Conservation (phyloP, 2,888 invertebrate genomes). For the Ectobius pallidus region DNA sequence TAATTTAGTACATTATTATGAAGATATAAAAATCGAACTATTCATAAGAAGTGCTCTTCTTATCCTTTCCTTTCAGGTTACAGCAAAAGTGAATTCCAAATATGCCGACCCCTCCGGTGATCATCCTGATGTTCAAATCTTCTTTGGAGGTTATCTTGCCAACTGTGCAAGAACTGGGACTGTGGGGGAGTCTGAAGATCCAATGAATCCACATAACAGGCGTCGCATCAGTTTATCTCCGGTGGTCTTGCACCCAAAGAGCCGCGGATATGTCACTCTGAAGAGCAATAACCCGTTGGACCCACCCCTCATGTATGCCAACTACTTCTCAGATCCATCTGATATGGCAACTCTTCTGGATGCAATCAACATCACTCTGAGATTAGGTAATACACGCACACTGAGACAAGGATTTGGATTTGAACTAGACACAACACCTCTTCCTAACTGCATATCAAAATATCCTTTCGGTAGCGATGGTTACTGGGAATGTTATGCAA, state of each 20-base stretch:
- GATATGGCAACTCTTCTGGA: constrained; percentile 69
- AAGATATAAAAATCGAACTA: no score
- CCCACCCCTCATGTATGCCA: constrained; percentile 76
- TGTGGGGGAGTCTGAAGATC: constrained; percentile 54
- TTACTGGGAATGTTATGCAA: constrained; percentile 78
- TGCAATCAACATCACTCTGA: constrained; percentile 65
- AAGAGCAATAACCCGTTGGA: constrained; percentile 70
- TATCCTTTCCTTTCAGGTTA: constrained; percentile 50
- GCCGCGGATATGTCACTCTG: constrained; percentile 67
- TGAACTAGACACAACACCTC: constrained; percentile 57
- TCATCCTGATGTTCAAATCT: constrained; percentile 70
- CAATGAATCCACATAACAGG: constrained; percentile 49
- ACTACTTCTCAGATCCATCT: constrained; percentile 72
- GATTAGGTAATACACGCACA: constrained; percentile 60
- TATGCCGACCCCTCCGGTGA: constrained; percentile 61
- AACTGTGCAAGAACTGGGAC: constrained; percentile 63
- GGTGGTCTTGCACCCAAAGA: constrained; percentile 69
- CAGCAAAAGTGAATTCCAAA: constrained; percentile 67
- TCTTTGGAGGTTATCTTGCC: constrained; percentile 69
- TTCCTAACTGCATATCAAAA: constrained; percentile 57
- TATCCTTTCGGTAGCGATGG: constrained; percentile 64
- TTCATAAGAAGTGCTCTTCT: no score
- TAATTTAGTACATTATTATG: no score
- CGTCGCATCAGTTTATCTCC: constrained; percentile 59
- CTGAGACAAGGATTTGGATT: constrained; percentile 64